Conservation (phyloP, 2,888 invertebrate genomes). For the Pollenia angustigena region DNA sequence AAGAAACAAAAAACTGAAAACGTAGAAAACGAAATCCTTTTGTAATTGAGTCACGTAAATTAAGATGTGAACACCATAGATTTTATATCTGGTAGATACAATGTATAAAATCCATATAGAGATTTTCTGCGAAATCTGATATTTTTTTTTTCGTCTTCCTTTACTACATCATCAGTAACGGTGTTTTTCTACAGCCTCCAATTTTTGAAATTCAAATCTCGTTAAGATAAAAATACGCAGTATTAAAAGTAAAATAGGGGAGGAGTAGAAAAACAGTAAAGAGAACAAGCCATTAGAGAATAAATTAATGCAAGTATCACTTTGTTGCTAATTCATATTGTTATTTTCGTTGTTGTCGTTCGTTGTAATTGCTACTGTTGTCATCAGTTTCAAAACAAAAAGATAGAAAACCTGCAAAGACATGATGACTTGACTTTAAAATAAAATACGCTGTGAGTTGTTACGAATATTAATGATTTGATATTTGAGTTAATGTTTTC, state of each 20-base stretch:
- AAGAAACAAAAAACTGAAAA: slow-evolving; percentile 49
- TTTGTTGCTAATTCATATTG: slow-evolving; percentile 57
- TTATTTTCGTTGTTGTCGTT: slow-evolving; percentile 3
- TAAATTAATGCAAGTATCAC: slow-evolving; percentile 35
- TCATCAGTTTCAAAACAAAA: slow-evolving; percentile 20
- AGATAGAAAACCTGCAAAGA: not conserved
- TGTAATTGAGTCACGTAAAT: slow-evolving; percentile 82
- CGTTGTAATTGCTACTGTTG: slow-evolving; percentile 20
- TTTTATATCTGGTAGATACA: slow-evolving; percentile 44
- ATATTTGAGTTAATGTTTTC: too few species aligned
- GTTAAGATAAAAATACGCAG: slow-evolving; percentile 31
- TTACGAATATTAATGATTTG: too few species aligned
- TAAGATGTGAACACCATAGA: slow-evolving; percentile 70
- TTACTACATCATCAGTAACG: slow-evolving; percentile 6
- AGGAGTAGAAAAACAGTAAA: not conserved
- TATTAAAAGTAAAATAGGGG: not conserved
- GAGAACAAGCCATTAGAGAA: slow-evolving; percentile 5
- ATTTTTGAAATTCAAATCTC: slow-evolving; percentile 54
- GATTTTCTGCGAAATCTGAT: slow-evolving; percentile 48
- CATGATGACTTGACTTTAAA: not conserved
- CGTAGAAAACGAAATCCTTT: slow-evolving; percentile 76
- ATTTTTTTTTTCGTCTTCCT: slow-evolving; percentile 2
- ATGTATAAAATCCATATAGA: slow-evolving; percentile 34
- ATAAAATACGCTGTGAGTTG: not conserved
- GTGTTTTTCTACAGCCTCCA: slow-evolving; percentile 25